Percentiles rank a stretch among this genome's conserved stretches.
phyloP scores from a whole-genome alignment of 2,888 invertebrate species.

The Leptura quadrifasciata region DNA sequence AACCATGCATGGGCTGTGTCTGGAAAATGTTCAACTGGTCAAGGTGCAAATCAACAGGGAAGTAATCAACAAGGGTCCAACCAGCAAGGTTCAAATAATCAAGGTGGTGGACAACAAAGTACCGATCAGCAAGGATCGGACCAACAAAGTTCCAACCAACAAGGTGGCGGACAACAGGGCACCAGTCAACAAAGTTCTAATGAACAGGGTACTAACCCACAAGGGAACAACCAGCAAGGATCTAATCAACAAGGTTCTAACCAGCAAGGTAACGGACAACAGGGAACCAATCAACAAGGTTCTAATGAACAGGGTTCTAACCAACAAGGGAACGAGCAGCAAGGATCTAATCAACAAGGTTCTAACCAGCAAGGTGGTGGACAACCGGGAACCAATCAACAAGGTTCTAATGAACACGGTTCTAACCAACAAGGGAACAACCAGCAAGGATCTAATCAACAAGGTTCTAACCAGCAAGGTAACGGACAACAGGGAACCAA shows the following conservation, averaged over 20 bases:
- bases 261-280: constrained; percentile 46
- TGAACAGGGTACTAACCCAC: constrained; percentile 52
- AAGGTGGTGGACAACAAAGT: constrained; percentile 46
- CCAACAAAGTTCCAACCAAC: constrained; percentile 39
- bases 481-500: constrained; percentile 39
- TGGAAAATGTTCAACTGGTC: constrained; percentile 51
- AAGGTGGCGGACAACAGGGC: constrained; percentile 38
- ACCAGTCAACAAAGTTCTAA: constrained; percentile 42
- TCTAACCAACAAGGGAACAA: constrained; percentile 36
- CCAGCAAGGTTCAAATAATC: constrained; percentile 44
- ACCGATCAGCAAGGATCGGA: constrained; percentile 32
- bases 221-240: constrained; percentile 43
- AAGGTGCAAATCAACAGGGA: constrained; percentile 9
- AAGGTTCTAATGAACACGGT: neutral
- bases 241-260: constrained; percentile 39
- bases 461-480: constrained; percentile 27
- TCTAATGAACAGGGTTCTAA: neutral
- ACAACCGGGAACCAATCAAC: constrained; percentile 47
- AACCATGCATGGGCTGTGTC: constrained; percentile 80
- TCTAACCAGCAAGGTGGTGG: constrained; percentile 39
- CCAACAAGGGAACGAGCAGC: constrained; percentile 44
- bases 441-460: constrained; percentile 21
- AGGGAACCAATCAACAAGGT: constrained; percentile 65
- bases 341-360: constrained; percentile 46
- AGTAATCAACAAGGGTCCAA: constrained; percentile 43